phyloP scores from a whole-genome alignment of 2,888 invertebrate genomes.

The Cryptophagus acutangulus region DNA sequence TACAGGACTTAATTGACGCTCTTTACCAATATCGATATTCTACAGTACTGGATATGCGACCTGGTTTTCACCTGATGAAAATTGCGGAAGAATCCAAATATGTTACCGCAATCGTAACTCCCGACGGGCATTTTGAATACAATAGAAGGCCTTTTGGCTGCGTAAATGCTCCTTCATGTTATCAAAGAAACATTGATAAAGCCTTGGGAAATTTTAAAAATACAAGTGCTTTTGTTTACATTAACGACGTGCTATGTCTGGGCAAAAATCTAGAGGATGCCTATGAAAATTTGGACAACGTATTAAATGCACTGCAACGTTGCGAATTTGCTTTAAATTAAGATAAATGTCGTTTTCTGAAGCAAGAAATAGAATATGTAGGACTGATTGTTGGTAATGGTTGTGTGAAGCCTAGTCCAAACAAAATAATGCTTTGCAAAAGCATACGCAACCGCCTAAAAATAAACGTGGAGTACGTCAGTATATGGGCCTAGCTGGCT shows the following conservation, averaged over 20 bases:
- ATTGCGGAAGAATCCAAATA: conserved; percentile 26
- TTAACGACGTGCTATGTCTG: conserved; percentile 17
- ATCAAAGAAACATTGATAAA: conserved; percentile 28
- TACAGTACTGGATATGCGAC: conserved; percentile 31
- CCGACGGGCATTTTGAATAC: conserved; percentile 37
- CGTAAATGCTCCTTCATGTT: conserved; percentile 35
- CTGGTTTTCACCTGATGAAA: conserved; percentile 36
- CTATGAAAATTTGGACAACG: conserved; percentile 10
- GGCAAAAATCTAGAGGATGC: no score
- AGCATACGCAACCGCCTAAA: conserved; percentile 29
- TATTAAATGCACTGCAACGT: conserved; percentile 12
- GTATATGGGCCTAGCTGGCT: conserved; percentile 24
- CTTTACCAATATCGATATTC: conserved; percentile 29
- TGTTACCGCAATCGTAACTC: conserved; percentile 36
- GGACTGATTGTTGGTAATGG: conserved; percentile 15
- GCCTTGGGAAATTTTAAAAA: conserved; percentile 4
- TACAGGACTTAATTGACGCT: conserved; percentile 34
- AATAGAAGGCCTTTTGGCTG: conserved; percentile 37
- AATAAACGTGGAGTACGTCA: conserved; percentile 21
- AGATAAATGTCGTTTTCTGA: conserved; percentile 18
- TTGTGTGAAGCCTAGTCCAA: conserved; percentile 9
- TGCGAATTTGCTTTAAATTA: conserved; percentile 17
- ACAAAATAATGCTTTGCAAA: conserved; percentile 21
- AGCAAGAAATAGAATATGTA: conserved; percentile 12
- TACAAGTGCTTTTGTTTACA: conserved; percentile 10